Evolutionary conservation across 2,888 invertebrate genomes (phyloP).

Genomic region (Acholoe squamosa): DNA sequence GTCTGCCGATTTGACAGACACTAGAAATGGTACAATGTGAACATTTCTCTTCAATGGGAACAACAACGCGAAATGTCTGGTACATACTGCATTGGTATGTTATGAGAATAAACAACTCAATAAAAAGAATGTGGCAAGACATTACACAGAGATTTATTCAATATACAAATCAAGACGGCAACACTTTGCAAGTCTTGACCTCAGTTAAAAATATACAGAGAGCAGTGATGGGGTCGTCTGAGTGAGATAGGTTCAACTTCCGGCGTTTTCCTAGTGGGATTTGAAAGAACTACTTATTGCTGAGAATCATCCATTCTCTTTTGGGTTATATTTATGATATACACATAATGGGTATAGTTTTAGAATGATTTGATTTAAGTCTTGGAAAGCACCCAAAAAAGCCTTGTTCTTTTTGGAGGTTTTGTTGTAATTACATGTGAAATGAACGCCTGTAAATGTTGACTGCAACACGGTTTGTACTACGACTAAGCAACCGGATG

Average conservation of each 20-base stretch:
- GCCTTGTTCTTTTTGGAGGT: too few relatives aligned
- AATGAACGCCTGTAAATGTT: constrained; percentile 18
- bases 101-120: neutral
- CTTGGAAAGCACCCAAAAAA: too few relatives aligned
- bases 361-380: too few relatives aligned
- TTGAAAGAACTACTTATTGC: constrained; percentile 47
- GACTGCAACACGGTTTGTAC: neutral
- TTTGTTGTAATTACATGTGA: neutral
- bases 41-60: too few relatives aligned
- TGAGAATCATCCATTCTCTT: neutral
- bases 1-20: too few relatives aligned
- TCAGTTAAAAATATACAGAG: neutral
- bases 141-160: constrained; percentile 59
- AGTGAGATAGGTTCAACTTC: neutral
- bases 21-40: too few relatives aligned
- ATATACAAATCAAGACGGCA: constrained; percentile 55
- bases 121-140: constrained; percentile 30
- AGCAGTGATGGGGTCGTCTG: neutral
- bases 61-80: too few relatives aligned
- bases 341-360: too few relatives aligned
- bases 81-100: neutral
- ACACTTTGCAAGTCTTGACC: constrained; percentile 13
- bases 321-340: neutral
- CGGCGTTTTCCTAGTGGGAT: neutral
- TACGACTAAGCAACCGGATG: constrained; percentile 34